Evolutionary conservation across 1,140 invertebrate species (phyloP), one percentile per base, ranked within the genome.

Genomic region (Diplogasteroides magnus): DNA sequence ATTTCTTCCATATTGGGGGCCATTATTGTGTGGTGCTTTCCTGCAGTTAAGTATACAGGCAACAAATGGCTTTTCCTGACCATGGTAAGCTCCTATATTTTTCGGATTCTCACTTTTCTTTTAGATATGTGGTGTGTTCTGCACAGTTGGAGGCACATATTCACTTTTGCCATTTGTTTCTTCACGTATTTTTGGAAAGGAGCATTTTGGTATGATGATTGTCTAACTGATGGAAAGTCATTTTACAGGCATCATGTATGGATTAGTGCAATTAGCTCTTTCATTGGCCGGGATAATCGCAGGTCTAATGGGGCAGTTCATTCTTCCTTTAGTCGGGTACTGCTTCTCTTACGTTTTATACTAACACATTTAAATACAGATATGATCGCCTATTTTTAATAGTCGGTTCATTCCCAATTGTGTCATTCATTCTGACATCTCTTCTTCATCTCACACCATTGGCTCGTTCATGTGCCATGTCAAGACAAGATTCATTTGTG

Each of bases 91-190:
- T 1, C 23, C 23, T 14, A 0, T 6, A 61, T 25, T 61, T 13
- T 61, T 61, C 28, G 11, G 25, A 25, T 26, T 26, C 28, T 26
- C 23, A 14, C n/a, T 14, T 72, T 72, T 23, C 14, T 61, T 73
- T 23, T 57, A 74, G 73, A 65, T 74, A 0, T 74, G 73, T 60
- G 28, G 55, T 19, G 70, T 75, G 31, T 75, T 75, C 32, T 62
- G 57, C 27, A 74, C 72, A 32, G 66, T 75, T 27, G 74, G 74
- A 23, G 74, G 71, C 31, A 75, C 74, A 19, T 75, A 72, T 62
- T 74, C 71, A 1, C 63, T 75, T 32, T 67, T 75, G 48, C 74
- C 74, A 0, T 73, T 61, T 58, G 66, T 71, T 23, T 70, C 74
- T 6, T 61, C 74, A 31, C 64, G 65, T 48, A 71, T 73, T 37